Evolutionary conservation across 2,888 invertebrate genomes (phyloP), one percentile per base, ranked within the genome.

Genomic region (Agrilus mali): DNA sequence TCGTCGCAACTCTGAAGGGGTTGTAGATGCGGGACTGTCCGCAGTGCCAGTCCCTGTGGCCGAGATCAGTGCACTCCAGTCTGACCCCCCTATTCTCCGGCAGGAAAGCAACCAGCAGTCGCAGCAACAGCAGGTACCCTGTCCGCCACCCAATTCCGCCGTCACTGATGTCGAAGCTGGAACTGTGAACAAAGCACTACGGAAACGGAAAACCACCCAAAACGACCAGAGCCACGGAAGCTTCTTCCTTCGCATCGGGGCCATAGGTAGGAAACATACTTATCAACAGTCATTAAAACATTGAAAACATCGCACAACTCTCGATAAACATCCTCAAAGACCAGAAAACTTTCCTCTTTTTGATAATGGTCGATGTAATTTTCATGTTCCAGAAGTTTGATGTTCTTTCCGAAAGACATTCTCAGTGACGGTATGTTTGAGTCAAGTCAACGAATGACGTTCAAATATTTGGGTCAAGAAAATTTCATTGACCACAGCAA

Each of bases 191-290:
- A 75, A 81, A 61, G 76, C 75, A 52, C 64, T 70, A 42, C 79
- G 85, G 50, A 85, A 86, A 64, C 78, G 88, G 54, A 90, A 90
- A 69, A 90, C 88, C 41, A 86, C 89, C 15, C 89, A 90, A 63
- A 89, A 87, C 61, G 88, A 89, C 62, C 85, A 85, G 58, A 88
- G 88, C 60, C 89, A 92, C 66, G 92, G 92, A 55, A 92, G 90
- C 58, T 92, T 93, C 70, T 93, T 92, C 68, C 75, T 93, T 41
- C 75, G 93, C 58, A 88, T 93, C 61, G 92, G 93, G 56, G 90
- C 90, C 53, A 89, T 93, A 57, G 92, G 92, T 92, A 75, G 73
- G 69, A 47, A 45, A 37, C 2, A 10, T 27, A 37, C 2, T 2
- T 27, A 10, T 27, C 10, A 27, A 8, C 27, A 27, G 4, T 27